phyloP scores from a whole-genome alignment of 2,113 vertebrate species.

The Danionella cerebrum region DNA sequence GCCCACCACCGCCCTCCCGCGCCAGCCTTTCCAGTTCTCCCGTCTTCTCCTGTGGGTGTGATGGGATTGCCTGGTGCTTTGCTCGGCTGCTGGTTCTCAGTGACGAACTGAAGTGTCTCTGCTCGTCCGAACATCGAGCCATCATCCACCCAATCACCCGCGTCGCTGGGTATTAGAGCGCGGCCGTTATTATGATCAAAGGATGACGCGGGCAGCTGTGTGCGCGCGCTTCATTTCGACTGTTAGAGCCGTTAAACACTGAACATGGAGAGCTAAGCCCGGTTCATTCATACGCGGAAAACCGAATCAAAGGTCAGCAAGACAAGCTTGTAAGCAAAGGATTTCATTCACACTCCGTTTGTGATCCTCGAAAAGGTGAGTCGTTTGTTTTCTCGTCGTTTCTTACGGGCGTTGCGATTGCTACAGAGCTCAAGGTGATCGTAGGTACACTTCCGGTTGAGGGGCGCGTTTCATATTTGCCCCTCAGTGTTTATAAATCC shows the following conservation, averaged over 20 bases:
- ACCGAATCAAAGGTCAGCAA: not conserved
- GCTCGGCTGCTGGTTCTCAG: not conserved
- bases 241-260: not conserved
- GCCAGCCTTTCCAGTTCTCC: not conserved
- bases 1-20: not conserved
- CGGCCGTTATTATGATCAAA: too few species aligned
- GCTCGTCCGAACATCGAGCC: too few species aligned
- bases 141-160: too few species aligned
- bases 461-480: not conserved
- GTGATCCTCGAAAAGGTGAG: constrained; percentile 51
- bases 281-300: not conserved
- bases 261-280: constrained; percentile 35
- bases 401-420: not conserved
- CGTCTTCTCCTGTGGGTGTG: not conserved
- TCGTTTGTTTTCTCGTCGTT: constrained; percentile 21
- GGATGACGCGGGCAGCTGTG: constrained; percentile 26
- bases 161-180: too few species aligned
- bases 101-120: not conserved
- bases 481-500: not conserved
- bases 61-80: not conserved
- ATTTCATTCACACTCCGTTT: not conserved
- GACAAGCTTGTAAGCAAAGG: not conserved
- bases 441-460: not conserved
- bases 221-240: not conserved
- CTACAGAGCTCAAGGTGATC: not conserved